Base-by-base conservation (phyloP, 1,140 invertebrate genomes). In the Drosophila santomea region DNA sequence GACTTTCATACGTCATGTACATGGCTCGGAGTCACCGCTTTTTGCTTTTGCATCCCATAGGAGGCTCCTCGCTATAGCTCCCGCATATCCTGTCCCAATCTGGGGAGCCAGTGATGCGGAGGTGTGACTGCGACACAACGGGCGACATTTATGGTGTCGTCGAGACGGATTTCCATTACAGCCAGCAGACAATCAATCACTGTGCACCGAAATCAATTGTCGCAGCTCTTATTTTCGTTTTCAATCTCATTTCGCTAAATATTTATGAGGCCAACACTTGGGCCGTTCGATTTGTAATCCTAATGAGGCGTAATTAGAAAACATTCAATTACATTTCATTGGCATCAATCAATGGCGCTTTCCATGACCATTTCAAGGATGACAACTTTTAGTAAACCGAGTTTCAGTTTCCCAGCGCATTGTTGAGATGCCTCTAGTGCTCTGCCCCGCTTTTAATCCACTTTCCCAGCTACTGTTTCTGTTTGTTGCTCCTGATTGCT, bases 121-220 rank as follows among this genome's bases (percentile, higher is more conserved):
- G 75, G 71, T 86, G 82, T 82, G 79, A 88, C 75, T 79, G 79
- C 66, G 83, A 88, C 80, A 89, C 67, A 80, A 38, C 64, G 83
- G 76, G 61, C 79, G 79, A 88, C 83, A 89, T 77, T 88, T 88
- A 88, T 88, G 83, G 84, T 88, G 83, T 88, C 83, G 83, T 68
- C 74, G 74, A 71, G 82, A 66, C 67, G 71, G 62, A 86, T 76
- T 83, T 50, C 59, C 66, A 66, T 51, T 59, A 43, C 35, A 28
- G 54, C 67, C 69, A 56, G n/a, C 78, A 69, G 83, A 83, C 79
- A 88, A 88, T 88, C 83, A 88, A 89, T 88, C 83, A 88, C 83
- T 57, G 84, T 58, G 60, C 60, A 66, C 63, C 68, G 36, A 58
- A 71, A 72, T 83, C 75, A 88, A 77, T 88, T 79, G 68, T 51